A percentile compares a stretch with the other conserved stretches of the same genome.
phyloP scores from a whole-genome alignment of 2,888 invertebrate genomes.

The Platynereis dumerilii region DNA sequence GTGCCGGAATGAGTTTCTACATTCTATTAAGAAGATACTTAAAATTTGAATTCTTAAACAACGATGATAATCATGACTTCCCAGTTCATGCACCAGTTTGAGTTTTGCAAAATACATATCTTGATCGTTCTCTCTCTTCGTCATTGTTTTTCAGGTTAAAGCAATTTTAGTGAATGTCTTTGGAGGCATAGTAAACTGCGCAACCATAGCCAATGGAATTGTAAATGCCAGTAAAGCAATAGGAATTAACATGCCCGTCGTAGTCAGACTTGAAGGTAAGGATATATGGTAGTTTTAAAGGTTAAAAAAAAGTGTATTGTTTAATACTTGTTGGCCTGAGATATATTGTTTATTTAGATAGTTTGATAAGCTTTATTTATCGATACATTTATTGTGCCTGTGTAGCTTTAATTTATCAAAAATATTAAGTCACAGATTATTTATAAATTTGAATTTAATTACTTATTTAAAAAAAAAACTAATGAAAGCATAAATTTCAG shows the following conservation, averaged over 20 bases:
- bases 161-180: constrained; percentile 98
- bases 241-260: constrained; percentile 82
- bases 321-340: too few species aligned
- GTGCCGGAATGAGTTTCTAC: background rate
- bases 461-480: too few species aligned
- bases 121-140: too few species aligned
- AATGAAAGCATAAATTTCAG: too few species aligned
- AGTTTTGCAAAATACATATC: too few species aligned
- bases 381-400: background rate
- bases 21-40: background rate
- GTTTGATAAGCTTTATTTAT: background rate
- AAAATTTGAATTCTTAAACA: background rate
- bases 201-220: constrained; percentile 94
- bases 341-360: background rate
- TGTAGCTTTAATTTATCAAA: background rate
- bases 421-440: background rate
- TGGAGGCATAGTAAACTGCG: constrained; percentile 98
- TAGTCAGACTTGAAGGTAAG: constrained; percentile 91
- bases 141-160: constrained; percentile 72
- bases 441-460: too few species aligned
- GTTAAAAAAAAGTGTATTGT: background rate
- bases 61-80: too few species aligned
- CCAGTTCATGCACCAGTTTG: too few species aligned
- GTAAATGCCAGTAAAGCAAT: constrained; percentile 84
- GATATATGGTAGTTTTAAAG: background rate